Base-by-base conservation (phyloP, 92 coral and sea anemone genomes). In the Umimayanthus chanpuru region DNA sequence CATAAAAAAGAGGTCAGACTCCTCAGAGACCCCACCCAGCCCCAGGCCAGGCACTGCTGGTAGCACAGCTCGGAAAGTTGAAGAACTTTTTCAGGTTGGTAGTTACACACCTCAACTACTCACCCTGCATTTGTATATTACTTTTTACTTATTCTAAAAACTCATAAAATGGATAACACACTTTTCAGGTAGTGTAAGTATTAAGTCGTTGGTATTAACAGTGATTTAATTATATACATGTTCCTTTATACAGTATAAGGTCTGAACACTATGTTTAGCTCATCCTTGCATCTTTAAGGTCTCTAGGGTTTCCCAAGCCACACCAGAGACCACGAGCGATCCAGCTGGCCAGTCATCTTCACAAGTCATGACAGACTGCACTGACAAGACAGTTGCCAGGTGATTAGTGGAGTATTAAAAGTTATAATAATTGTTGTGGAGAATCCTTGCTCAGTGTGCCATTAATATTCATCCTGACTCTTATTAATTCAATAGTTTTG, bases 11-110 rank as follows among this genome's bases (percentile, higher is more conserved):
- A 80, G 28, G 21, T 74, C 85, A 4, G 68, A 65, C 73, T 90
- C 85, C 73, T 90, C 70, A 2, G 76, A 86, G 65, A 36, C 92
- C 14, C 86, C 88, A 43, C 74, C 82, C 65, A 72, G 81, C 23
- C 76, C 93, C 32, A 78, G 95, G 15, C 98, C 99, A 26, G 94
- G 91, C 7, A 94, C 99, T 5, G 96, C 96, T 6, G 92, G 96
- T 26, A 97, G 96, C 58, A 92, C 94, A 55, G 98, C 94, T 50
- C 85, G 98, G 75, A 94, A 94, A 81, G 95, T 97, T 87, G 99
- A 97, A 71, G 99, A 97, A 21, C 71, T 97, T 29, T 97, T 97
- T 71, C 91, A 97, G 98, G 99, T 97, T 76, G 40, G 79, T 89
- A 50, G 44, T 53, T 55, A 21, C 67, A 18, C 0, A 21, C 6